Evolutionary conservation across 2,113 vertebrate genomes (phyloP), one percentile per base, ranked within the genome.

Genomic region (Mugil cephalus): DNA sequence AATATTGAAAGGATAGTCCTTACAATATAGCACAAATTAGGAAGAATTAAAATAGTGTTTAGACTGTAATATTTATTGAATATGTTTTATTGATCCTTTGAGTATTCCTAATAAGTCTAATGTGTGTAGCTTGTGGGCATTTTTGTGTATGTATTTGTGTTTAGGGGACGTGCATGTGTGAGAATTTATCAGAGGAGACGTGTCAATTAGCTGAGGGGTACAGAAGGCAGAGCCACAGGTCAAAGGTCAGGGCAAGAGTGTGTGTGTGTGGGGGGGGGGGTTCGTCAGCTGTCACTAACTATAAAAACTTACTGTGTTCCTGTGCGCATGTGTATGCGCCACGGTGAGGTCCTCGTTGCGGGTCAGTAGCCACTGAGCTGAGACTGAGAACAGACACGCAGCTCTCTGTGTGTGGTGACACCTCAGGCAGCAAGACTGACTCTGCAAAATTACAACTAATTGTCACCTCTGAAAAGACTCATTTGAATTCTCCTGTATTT

Each of bases 211-310:
- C 69, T 17, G 53, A 46, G 62, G 81, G 76, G 46, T 79, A 54
- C 79, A 87, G 78, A 68, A 82, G 80, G 84, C 79, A 78, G 77
- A 82, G 79, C 60, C 69, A 46, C 46, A 54, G 88, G 83, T 89
- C 17, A 88, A 53, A 81, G 83, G 88, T 92, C 84, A 24, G 69
- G 76, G 66, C 52, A 45, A n/a, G n/a, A n/a, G n/a, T n/a, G n/a
- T n/a, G n/a, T n/a, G n/a, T n/a, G 61, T 76, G 24, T 30, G 77
- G 77, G 82, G 67, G 42, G 68, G 85, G 82, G 83, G 84, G 75
- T 81, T 90, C 74, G 73, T 92, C 87, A 85, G 89, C 89, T 92
- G 92, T 92, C 92, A 88, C 82, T 82, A 89, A 79, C 84, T 85
- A 92, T 92, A 92, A 93, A 91, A 86, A 89, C 80, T 30, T 64